phyloP scores from a whole-genome alignment of 2,797 vertebrate genomes.

The Graptemys geographica region DNA sequence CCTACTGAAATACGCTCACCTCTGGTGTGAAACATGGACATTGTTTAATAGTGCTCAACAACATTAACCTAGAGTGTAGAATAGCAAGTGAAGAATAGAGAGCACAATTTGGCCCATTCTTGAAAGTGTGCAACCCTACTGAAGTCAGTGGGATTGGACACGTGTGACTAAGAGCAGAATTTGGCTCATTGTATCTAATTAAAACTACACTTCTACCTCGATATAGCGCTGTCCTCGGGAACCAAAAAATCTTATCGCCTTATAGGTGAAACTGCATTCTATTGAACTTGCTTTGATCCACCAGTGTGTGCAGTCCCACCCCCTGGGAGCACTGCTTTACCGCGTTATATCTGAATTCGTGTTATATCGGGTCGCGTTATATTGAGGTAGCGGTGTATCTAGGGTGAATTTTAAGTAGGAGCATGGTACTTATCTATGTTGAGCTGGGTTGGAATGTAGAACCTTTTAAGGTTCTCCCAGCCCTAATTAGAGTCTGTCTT shows the following conservation, averaged over 20 bases:
- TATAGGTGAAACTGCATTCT: too few relatives aligned
- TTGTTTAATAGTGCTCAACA: rapidly evolving
- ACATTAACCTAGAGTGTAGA: too few relatives aligned
- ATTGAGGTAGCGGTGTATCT: too few relatives aligned
- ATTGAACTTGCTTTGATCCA: too few relatives aligned
- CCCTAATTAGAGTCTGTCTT: neutral
- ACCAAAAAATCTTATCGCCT: too few relatives aligned
- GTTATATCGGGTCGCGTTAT: too few relatives aligned
- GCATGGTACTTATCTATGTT: rapidly evolving
- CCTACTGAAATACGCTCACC: neutral
- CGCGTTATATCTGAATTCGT: too few relatives aligned
- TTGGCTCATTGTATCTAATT: rapidly evolving
- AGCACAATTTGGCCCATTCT: too few relatives aligned
- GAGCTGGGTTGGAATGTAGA: rapidly evolving
- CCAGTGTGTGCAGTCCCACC: too few relatives aligned
- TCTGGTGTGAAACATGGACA: rapidly evolving
- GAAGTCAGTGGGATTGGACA: neutral
- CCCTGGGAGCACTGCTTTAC: too few relatives aligned
- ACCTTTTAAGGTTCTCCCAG: neutral
- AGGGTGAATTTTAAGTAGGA: neutral
- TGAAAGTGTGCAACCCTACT: neutral
- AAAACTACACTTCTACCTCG: neutral
- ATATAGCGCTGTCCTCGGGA: too few relatives aligned
- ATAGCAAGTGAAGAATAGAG: neutral
- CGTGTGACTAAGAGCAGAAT: rapidly evolving